Percentiles rank a stretch among this genome's conserved stretches.
Conservation (phyloP, 2,797 vertebrate genomes). For the Psittacula echo region DNA sequence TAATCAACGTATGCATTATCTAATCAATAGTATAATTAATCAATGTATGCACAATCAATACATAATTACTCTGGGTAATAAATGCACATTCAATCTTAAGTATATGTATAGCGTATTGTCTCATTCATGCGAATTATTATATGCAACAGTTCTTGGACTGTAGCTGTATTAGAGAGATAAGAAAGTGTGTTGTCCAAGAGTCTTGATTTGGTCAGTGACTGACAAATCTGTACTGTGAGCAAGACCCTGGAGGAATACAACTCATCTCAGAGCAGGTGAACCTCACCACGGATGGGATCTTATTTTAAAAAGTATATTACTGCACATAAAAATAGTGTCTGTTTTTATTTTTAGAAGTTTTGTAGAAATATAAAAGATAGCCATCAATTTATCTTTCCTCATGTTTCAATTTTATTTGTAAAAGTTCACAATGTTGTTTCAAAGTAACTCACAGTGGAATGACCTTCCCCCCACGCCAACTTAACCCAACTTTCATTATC, state of each 20-base stretch:
- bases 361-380: neutral
- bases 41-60: neutral
- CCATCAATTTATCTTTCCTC: neutral
- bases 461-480: rapidly evolving
- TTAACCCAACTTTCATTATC: neutral
- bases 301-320: neutral
- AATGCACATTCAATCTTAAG: neutral
- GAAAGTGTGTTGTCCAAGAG: neutral
- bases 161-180: neutral
- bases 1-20: neutral
- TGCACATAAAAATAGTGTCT: neutral
- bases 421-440: neutral
- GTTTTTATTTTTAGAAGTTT: neutral
- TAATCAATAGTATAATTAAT: neutral
- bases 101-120: neutral
- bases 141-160: neutral
- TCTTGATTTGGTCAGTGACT: neutral
- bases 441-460: neutral
- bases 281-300: neutral
- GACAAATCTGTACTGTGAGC: neutral
- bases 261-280: neutral
- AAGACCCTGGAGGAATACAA: neutral
- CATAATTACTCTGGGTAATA: neutral
- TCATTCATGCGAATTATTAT: neutral
- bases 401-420: neutral